These are phyloP conservation scores for Mesorhabditis sp. DNA, from an alignment of 2,888 invertebrate species.

Conservation along the genomic window DNA sequence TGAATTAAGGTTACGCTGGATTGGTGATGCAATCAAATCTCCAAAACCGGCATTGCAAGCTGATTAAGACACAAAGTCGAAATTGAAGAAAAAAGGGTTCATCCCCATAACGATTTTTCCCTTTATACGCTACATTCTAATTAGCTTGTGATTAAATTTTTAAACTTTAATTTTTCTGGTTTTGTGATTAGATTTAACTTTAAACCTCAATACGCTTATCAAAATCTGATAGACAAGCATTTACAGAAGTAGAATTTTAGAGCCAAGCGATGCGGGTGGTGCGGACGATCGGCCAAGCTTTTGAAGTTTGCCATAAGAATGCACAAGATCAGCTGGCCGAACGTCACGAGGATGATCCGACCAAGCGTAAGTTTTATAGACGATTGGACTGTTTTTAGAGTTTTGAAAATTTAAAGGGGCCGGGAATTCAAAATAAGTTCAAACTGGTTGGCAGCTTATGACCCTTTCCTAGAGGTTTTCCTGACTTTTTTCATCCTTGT, in stretches of 20 bases:
- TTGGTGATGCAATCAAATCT: constrained; percentile 3
- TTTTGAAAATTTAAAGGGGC: no score
- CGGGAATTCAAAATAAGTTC: no score
- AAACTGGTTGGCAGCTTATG: no score
- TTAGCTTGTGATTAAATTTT: neutral
- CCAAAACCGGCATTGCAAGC: neutral
- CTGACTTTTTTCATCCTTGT: no score
- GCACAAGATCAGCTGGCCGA: constrained; percentile 57
- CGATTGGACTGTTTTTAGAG: no score
- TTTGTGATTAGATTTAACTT: neutral
- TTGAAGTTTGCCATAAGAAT: constrained; percentile 93
- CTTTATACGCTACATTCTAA: no score
- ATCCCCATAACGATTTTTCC: neutral
- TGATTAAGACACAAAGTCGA: neutral
- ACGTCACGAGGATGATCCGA: constrained; percentile 41
- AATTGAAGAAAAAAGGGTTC: constrained; percentile 5
- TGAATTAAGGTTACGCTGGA: neutral
- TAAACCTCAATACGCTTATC: neutral
- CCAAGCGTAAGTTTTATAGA: constrained; percentile 24
- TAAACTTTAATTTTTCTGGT: neutral
- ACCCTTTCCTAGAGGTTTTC: no score
- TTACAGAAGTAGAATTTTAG: constrained; percentile 32
- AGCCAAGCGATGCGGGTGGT: constrained; percentile 93
- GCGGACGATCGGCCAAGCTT: constrained; percentile 95
- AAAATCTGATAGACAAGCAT: constrained; percentile 69